Evolutionary conservation across 1,140 invertebrate species (phyloP), one percentile per base, ranked within the genome.

Genomic region (Listronotus bonariensis): DNA sequence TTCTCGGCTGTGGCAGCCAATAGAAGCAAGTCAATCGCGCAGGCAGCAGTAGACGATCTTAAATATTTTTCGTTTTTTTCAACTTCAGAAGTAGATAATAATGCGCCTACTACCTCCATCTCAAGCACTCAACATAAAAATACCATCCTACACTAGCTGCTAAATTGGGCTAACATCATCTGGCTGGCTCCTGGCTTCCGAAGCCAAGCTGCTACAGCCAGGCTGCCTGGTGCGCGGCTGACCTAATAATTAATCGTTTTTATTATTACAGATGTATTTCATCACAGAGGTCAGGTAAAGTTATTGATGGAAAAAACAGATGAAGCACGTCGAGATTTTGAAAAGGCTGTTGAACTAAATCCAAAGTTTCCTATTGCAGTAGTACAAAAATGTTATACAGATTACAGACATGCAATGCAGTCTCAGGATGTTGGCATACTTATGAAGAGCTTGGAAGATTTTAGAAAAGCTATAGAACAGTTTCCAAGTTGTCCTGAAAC

Each of bases 371-470:
- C 90, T 9, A 88, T 95, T 71, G 90, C 92, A 14, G 87, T 86
- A 75, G 91, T 94, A 42, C 95, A 97, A 76, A 95, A 94, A 76
- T 89, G 89, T 72, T 95, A 92, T 77, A 86, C 90, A 31, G 87
- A 93, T 75, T 96, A 92, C 76, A 85, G 90, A 73, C 83, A 87
- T 75, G 86, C 86, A 4, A 74, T 82, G 31, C 63, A 79, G 15
- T 76, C 76, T 1, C 79, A 85, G 79, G 83, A 88, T 77, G 75
- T 83, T 68, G 74, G 72, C 72, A 78, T 83, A 73, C 79, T 89
- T 57, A 82, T 83, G 72, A 75, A 82, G 69, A 86, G 87, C 0
- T 82, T 92, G 68, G 79, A 83, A 63, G 83, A 86, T 34, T 96
- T 97, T 79, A 85, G 92, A 72, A 78, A 85, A 62, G 86, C 89